Evolutionary conservation across 2,113 vertebrate species (phyloP).

Genomic region (Perognathus longimembris): DNA sequence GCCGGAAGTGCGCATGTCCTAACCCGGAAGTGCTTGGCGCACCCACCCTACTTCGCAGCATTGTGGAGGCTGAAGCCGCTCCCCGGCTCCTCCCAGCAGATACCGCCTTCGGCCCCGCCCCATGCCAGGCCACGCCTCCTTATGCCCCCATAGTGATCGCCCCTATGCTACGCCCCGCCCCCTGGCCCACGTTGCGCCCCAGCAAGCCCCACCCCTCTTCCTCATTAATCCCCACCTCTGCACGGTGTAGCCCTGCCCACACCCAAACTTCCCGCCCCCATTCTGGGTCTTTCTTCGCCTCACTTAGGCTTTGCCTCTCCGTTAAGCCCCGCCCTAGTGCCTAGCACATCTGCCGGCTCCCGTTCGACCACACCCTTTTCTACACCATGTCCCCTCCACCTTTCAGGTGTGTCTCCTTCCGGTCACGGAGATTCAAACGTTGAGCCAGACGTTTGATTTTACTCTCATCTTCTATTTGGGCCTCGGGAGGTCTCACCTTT

Average conservation of each 20-base stretch:
- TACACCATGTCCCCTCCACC: not conserved
- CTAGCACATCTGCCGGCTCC: rapidly evolving
- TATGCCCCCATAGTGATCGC: rapidly evolving
- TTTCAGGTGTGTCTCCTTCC: rapidly evolving
- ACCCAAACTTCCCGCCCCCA: not conserved
- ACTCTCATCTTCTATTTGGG: not conserved
- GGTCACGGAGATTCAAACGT: no score
- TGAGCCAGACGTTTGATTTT: not conserved
- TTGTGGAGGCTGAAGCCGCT: not conserved
- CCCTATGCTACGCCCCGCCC: not conserved
- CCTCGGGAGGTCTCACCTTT: not conserved
- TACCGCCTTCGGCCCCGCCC: not conserved
- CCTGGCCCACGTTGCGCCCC: not conserved
- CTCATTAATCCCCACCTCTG: not conserved
- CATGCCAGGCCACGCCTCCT: not conserved
- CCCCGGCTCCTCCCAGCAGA: rapidly evolving
- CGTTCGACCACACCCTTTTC: not conserved
- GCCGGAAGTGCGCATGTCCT: conserved; percentile 53
- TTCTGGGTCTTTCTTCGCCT: conserved; percentile 47
- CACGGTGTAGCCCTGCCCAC: not conserved
- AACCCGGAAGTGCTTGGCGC: conserved; percentile 2
- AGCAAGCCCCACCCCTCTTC: not conserved
- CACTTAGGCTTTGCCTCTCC: not conserved
- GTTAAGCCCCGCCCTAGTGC: not conserved
- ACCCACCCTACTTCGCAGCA: not conserved